Evolutionary conservation across 2,113 vertebrate species (phyloP).

Genomic region (Neogobius melanostomus): DNA sequence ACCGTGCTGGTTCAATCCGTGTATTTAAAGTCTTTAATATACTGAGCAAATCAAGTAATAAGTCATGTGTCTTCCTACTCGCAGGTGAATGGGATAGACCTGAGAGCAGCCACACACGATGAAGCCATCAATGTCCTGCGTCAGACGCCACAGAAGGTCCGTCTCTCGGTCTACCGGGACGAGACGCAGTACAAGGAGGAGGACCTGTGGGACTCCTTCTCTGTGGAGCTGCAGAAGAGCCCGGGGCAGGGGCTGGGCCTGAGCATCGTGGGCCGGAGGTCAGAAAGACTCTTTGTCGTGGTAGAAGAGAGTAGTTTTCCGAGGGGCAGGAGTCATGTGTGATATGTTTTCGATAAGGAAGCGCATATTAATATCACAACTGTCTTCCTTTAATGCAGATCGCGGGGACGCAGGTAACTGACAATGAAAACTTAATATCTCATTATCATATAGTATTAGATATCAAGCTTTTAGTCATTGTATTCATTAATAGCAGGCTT

Average conservation of each 20-base stretch:
- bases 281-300: not conserved
- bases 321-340: not conserved
- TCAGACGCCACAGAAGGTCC: slow-evolving; percentile 90
- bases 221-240: slow-evolving; percentile 88
- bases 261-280: slow-evolving; percentile 97
- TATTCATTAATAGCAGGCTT: too few species aligned
- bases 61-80: not conserved
- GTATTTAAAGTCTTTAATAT: too few species aligned
- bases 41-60: too few species aligned
- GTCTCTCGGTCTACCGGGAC: slow-evolving; percentile 88
- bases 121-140: slow-evolving; percentile 95
- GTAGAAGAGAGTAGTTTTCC: not conserved
- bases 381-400: slow-evolving; percentile 55
- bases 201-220: slow-evolving; percentile 89
- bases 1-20: too few species aligned
- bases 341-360: not conserved
- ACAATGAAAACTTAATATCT: not conserved
- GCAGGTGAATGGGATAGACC: slow-evolving; percentile 91
- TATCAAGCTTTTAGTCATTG: too few species aligned
- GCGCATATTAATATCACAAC: slow-evolving; percentile 10
- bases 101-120: slow-evolving; percentile 91
- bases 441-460: not conserved
- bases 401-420: slow-evolving; percentile 62
- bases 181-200: slow-evolving; percentile 95
- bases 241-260: slow-evolving; percentile 90